These are phyloP conservation scores for Lamprotornis superbus DNA, from an alignment of 2,113 vertebrate genomes.

Conservation along the genomic window DNA sequence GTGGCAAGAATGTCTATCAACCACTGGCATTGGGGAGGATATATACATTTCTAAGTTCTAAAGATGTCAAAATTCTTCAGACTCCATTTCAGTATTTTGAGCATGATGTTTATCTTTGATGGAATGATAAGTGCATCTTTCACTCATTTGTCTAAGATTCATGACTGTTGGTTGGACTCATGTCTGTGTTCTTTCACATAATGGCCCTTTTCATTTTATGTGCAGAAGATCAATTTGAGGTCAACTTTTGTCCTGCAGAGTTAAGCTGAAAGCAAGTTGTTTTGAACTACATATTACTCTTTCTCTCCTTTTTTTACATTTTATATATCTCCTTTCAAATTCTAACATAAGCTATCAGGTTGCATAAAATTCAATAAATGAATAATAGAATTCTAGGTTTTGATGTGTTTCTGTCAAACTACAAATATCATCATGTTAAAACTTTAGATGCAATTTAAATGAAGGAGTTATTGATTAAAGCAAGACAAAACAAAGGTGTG, in stretches of 20 bases:
- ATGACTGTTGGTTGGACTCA: background rate
- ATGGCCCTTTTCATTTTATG: background rate
- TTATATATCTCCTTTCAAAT: background rate
- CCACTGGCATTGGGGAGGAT: background rate
- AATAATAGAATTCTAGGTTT: background rate
- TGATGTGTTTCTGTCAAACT: background rate
- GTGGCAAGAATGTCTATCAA: background rate
- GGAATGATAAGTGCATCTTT: background rate
- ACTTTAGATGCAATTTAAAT: background rate
- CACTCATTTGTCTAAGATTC: background rate
- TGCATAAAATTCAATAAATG: background rate
- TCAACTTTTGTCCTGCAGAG: background rate
- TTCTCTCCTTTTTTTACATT: background rate
- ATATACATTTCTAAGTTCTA: background rate
- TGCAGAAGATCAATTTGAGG: background rate
- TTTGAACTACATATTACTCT: background rate
- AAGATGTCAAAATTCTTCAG: background rate
- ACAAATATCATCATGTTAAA: background rate
- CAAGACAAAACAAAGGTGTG: background rate
- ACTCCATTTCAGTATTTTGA: background rate
- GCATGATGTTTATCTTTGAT: background rate
- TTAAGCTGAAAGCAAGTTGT: background rate
- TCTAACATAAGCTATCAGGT: background rate
- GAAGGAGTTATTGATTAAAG: background rate
- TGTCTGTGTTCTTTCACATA: background rate